A percentile compares a stretch with the other conserved stretches of the same genome.
phyloP scores from a whole-genome alignment of 2,113 vertebrate genomes.

The Larimichthys crocea region DNA sequence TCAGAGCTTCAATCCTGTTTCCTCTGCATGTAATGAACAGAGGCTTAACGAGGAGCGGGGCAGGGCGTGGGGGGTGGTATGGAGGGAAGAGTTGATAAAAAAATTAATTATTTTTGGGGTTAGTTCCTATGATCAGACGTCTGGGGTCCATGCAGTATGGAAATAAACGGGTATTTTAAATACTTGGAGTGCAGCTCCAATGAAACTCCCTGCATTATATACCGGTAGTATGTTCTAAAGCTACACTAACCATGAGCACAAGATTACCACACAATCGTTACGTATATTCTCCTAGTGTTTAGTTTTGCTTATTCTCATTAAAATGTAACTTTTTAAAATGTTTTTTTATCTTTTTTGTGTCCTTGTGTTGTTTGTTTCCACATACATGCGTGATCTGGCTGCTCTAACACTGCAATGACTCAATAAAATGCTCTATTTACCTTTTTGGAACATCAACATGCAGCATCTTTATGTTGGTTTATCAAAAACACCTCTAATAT shows the following conservation, averaged over 20 bases:
- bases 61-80: constrained; percentile 6
- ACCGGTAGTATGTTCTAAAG: not conserved
- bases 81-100: constrained; percentile 36
- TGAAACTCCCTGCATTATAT: not conserved
- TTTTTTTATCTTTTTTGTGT: not conserved
- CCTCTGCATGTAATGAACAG: constrained; percentile 74
- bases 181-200: constrained; percentile 12
- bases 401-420: not conserved
- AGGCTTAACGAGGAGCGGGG: constrained; percentile 60
- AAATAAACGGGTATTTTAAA: constrained; percentile 4
- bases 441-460: not conserved
- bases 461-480: not conserved
- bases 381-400: not conserved
- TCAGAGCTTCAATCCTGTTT: constrained; percentile 75
- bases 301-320: not conserved
- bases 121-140: constrained; percentile 35
- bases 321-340: too few relatives aligned
- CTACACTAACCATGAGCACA: not conserved
- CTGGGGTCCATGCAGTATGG: constrained; percentile 15
- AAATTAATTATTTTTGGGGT: constrained; percentile 3
- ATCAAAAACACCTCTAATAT: not conserved
- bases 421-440: not conserved
- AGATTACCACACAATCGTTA: not conserved
- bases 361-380: not conserved
- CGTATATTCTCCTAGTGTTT: not conserved